A percentile compares a stretch with the other conserved stretches of the same genome.
Evolutionary conservation across 2,888 invertebrate genomes (phyloP).

Genomic region (Lymantria dispar): DNA sequence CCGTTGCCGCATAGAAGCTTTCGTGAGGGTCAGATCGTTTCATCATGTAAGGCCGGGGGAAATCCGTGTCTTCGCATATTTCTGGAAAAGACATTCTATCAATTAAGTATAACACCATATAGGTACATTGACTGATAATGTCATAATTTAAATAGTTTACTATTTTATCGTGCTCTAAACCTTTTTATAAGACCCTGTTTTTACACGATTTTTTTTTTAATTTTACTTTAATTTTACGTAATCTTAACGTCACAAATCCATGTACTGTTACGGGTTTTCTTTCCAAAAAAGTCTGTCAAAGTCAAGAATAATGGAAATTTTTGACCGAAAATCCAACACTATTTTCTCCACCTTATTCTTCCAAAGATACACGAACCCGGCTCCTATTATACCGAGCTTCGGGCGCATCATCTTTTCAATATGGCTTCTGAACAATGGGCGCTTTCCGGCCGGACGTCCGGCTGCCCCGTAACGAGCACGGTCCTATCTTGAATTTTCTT

Average conservation of each 20-base stretch:
- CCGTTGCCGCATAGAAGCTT: constrained; percentile 90
- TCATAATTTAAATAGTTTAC: neutral
- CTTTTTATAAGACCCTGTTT: neutral
- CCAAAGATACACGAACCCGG: constrained; percentile 35
- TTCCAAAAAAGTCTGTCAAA: constrained; percentile 23
- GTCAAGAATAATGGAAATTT: constrained; percentile 28
- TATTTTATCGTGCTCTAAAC: neutral
- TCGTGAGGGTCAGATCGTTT: constrained; percentile 72
- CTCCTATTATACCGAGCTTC: constrained; percentile 58
- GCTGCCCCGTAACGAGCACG: constrained; percentile 60
- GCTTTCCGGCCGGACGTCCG: constrained; percentile 58
- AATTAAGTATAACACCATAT: neutral
- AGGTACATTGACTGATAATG: neutral
- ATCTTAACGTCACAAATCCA: constrained; percentile 8
- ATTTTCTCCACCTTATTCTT: constrained; percentile 43
- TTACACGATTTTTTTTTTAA: neutral
- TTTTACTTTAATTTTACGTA: constrained; percentile 4
- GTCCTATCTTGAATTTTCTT: constrained; percentile 54
- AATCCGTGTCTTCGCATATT: constrained; percentile 73
- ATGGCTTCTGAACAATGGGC: constrained; percentile 67
- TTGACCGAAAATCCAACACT: constrained; percentile 39
- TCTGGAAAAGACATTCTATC: constrained; percentile 45
- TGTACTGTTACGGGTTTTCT: constrained; percentile 7
- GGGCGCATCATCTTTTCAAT: constrained; percentile 75
- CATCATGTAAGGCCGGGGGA: constrained; percentile 77